Evolutionary conservation across 2,113 vertebrate species (phyloP).

Genomic region (Rhinolophus sinicus): DNA sequence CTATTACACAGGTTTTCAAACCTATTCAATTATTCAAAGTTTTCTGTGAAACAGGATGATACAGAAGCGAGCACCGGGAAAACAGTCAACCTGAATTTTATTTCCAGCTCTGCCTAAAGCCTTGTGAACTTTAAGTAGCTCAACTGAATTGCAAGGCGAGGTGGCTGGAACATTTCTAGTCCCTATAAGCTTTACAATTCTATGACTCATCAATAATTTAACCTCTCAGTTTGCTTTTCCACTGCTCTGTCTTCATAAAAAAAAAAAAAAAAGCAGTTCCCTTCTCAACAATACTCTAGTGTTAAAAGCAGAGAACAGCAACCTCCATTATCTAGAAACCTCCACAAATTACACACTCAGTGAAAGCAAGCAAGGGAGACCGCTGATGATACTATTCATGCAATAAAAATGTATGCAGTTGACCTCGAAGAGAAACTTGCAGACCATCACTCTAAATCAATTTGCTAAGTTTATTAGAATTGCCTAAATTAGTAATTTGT

Average conservation of each 20-base stretch:
- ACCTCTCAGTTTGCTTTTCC: neutral
- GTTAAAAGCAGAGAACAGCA: neutral
- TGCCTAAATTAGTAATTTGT: neutral
- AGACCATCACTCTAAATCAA: neutral
- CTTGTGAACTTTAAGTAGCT: neutral
- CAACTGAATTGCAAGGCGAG: neutral
- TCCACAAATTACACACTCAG: too few species aligned
- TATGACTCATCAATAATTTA: constrained; percentile 48
- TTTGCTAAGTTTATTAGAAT: neutral
- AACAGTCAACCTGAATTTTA: neutral
- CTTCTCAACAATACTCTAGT: neutral
- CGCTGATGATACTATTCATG: too few species aligned
- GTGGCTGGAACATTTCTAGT: neutral
- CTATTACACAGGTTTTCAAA: constrained; percentile 55
- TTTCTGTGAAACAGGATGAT: constrained; percentile 12
- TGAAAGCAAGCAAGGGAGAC: neutral
- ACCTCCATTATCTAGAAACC: neutral
- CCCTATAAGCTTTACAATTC: neutral
- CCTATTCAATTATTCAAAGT: constrained; percentile 60
- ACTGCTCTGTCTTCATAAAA: neutral
- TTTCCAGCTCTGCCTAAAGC: neutral
- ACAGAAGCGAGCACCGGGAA: neutral
- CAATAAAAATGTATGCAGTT: neutral
- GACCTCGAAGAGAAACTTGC: neutral
- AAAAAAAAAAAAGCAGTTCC: neutral